Evolutionary conservation across 2,888 invertebrate genomes (phyloP).

Genomic region (Resseliella maxima): DNA sequence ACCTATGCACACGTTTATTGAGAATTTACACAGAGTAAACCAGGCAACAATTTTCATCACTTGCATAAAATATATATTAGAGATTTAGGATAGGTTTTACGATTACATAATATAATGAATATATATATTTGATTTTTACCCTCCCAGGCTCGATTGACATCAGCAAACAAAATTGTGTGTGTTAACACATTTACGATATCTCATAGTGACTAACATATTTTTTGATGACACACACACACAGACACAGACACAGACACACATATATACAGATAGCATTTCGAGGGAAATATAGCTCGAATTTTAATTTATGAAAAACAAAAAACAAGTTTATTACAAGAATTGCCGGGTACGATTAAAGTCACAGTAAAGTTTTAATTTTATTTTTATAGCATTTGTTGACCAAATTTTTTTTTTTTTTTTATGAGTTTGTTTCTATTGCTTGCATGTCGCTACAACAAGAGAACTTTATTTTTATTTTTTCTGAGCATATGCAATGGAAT

Average conservation of each 20-base stretch:
- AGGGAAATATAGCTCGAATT: not conserved
- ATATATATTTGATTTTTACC: slow-evolving; percentile 21
- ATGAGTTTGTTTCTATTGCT: slow-evolving; percentile 2
- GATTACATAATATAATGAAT: not conserved
- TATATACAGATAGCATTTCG: not conserved
- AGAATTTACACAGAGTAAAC: slow-evolving; percentile 17
- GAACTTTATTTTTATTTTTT: not conserved
- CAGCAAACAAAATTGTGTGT: not conserved
- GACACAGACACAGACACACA: not conserved
- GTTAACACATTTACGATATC: not conserved
- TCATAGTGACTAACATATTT: slow-evolving; percentile 7
- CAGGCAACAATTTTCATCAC: slow-evolving; percentile 44
- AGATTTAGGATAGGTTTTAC: slow-evolving; percentile 41
- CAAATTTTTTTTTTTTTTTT: not conserved
- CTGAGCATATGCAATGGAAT: not conserved
- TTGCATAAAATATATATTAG: slow-evolving; percentile 45
- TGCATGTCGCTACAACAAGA: not conserved
- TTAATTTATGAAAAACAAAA: not conserved
- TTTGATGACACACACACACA: not conserved
- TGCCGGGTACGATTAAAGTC: not conserved
- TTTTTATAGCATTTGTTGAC: slow-evolving; percentile 35
- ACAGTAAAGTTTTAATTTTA: not conserved
- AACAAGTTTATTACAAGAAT: not conserved
- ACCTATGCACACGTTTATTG: slow-evolving; percentile 46
- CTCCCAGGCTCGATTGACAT: not conserved